A percentile compares a stretch with the other conserved stretches of the same genome.
Conservation (phyloP, 2,797 vertebrate genomes). For the Urocyon cinereoargenteus region DNA sequence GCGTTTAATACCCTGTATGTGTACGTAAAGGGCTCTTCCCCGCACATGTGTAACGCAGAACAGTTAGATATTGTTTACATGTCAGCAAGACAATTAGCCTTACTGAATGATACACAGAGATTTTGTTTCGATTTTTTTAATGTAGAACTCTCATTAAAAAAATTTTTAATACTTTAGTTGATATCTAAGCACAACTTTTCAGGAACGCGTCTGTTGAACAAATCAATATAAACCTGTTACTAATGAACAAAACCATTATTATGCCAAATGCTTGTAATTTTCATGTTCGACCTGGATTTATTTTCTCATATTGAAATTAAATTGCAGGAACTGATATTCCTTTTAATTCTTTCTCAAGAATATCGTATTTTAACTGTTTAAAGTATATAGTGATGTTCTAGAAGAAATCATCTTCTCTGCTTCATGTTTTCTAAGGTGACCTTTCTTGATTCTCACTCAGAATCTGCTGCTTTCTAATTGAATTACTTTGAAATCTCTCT, state of each 20-base stretch:
- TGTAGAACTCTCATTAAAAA: not conserved
- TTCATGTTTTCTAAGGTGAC: constrained; percentile 14
- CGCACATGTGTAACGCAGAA: not conserved
- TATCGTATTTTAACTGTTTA: constrained; percentile 28
- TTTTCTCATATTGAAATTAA: constrained; percentile 51
- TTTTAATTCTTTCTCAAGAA: constrained; percentile 28
- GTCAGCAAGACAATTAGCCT: constrained; percentile 21
- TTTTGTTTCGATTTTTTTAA: constrained; percentile 61
- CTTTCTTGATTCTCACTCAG: constrained; percentile 20
- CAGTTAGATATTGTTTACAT: constrained; percentile 45
- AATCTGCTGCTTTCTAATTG: constrained; percentile 51
- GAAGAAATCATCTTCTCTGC: not conserved
- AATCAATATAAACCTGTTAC: constrained; percentile 36
- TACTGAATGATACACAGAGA: not conserved
- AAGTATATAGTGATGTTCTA: not conserved
- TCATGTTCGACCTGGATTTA: constrained; percentile 38
- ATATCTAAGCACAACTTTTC: constrained; percentile 33
- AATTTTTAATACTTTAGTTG: constrained; percentile 15
- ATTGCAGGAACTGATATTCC: constrained; percentile 35
- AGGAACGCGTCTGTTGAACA: constrained; percentile 32
- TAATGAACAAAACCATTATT: constrained; percentile 21
- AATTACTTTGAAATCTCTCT: not conserved
- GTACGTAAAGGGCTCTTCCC: not conserved
- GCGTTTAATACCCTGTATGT: not conserved
- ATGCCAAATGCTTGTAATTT: constrained; percentile 32